A percentile compares a stretch with the other conserved stretches of the same genome.
Conservation (phyloP, 2,797 vertebrate genomes). For the Etheostoma perlongum region DNA sequence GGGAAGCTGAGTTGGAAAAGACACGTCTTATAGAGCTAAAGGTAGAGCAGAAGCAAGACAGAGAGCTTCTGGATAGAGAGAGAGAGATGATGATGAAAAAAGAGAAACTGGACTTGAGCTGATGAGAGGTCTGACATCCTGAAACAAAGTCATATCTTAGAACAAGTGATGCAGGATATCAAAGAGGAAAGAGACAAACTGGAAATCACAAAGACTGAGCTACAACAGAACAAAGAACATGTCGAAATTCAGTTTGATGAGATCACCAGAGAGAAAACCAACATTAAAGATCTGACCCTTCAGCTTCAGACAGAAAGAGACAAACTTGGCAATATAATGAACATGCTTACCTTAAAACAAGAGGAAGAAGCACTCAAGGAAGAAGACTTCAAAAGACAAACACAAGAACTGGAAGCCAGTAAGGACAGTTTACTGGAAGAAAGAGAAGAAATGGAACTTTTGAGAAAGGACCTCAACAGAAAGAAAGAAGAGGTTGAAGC, state of each 20-base stretch:
- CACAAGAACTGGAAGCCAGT: too few relatives aligned
- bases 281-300: neutral
- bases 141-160: neutral
- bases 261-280: slow-evolving; percentile 6
- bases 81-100: too few relatives aligned
- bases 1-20: too few relatives aligned
- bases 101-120: too few relatives aligned
- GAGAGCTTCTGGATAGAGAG: too few relatives aligned
- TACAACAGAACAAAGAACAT: neutral
- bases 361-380: neutral
- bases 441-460: too few relatives aligned
- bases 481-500: too few relatives aligned
- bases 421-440: too few relatives aligned
- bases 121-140: too few relatives aligned
- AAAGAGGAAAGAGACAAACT: neutral
- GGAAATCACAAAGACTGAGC: neutral
- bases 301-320: slow-evolving; percentile 5
- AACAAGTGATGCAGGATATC: neutral
- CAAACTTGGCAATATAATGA: neutral
- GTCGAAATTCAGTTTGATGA: neutral
- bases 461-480: too few relatives aligned
- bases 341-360: neutral
- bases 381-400: neutral
- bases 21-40: neutral
- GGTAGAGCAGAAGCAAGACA: neutral